phyloP scores from a whole-genome alignment of 2,797 vertebrate species.

The Tarsius wallacei region DNA sequence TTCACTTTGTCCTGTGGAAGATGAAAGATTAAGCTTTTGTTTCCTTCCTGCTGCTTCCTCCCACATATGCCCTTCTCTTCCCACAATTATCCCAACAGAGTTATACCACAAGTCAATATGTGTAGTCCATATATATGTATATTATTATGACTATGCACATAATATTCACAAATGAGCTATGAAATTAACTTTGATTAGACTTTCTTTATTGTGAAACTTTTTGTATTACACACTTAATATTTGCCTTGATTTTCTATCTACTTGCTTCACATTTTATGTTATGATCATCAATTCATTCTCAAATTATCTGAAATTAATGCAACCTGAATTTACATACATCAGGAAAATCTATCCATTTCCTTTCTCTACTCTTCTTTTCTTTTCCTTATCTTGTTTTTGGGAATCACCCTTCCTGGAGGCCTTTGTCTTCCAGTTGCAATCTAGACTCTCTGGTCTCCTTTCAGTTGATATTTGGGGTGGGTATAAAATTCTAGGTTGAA shows the following conservation, averaged over 20 bases:
- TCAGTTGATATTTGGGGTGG: neutral
- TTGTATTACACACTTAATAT: neutral
- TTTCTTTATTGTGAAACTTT: neutral
- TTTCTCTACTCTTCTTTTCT: neutral
- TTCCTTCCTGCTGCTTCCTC: neutral
- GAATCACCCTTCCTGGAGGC: neutral
- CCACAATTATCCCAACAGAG: neutral
- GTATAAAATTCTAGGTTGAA: neutral
- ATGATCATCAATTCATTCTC: neutral
- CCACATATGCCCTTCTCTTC: neutral
- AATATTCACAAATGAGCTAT: neutral
- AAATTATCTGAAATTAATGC: neutral
- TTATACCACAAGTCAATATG: neutral
- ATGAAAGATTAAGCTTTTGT: neutral
- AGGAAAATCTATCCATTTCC: neutral
- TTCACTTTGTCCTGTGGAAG: neutral
- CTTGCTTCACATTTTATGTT: conserved; percentile 16
- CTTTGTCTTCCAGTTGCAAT: neutral
- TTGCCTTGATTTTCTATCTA: conserved; percentile 49
- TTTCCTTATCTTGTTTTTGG: neutral
- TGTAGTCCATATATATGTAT: neutral
- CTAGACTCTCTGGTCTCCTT: neutral
- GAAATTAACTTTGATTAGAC: neutral
- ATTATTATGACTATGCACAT: neutral
- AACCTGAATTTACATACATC: neutral